A percentile compares a stretch with the other conserved stretches of the same genome.
phyloP scores from a whole-genome alignment of 2,113 vertebrate genomes.

The Xiphophorus hellerii region DNA sequence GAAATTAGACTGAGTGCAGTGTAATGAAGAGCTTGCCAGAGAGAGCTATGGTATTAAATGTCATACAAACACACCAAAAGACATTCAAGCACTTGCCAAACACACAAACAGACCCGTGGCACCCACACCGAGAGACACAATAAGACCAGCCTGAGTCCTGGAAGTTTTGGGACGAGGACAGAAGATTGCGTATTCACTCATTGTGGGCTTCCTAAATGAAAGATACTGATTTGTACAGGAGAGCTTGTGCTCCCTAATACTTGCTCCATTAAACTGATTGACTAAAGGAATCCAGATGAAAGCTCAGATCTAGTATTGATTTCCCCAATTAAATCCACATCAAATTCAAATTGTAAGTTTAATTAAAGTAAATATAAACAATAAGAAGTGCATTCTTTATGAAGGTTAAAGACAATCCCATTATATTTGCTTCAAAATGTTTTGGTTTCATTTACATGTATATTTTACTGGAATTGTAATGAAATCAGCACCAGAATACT shows the following conservation, averaged over 20 bases:
- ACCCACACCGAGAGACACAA: conserved; percentile 22
- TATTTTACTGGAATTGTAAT: not conserved
- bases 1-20: conserved; percentile 74
- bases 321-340: conserved; percentile 39
- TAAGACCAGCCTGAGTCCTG: conserved; percentile 16
- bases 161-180: conserved; percentile 44
- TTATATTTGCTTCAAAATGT: conserved; percentile 11
- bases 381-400: not conserved
- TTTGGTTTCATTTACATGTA: not conserved
- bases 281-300: conserved; percentile 56
- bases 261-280: conserved; percentile 59
- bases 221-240: conserved; percentile 20
- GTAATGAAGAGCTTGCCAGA: conserved; percentile 66
- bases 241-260: conserved; percentile 21
- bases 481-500: not conserved
- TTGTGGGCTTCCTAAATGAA: conserved; percentile 27
- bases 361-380: conserved; percentile 51
- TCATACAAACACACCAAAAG: conserved; percentile 45
- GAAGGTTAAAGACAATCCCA: conserved; percentile 14
- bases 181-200: conserved; percentile 36
- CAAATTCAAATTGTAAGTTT: conserved; percentile 39
- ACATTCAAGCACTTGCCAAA: conserved; percentile 8
- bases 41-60: conserved; percentile 69
- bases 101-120: not conserved
- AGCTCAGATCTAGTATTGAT: conserved; percentile 45